Conservation (phyloP, 2,113 vertebrate species). For the Burhinus bistriatus region DNA sequence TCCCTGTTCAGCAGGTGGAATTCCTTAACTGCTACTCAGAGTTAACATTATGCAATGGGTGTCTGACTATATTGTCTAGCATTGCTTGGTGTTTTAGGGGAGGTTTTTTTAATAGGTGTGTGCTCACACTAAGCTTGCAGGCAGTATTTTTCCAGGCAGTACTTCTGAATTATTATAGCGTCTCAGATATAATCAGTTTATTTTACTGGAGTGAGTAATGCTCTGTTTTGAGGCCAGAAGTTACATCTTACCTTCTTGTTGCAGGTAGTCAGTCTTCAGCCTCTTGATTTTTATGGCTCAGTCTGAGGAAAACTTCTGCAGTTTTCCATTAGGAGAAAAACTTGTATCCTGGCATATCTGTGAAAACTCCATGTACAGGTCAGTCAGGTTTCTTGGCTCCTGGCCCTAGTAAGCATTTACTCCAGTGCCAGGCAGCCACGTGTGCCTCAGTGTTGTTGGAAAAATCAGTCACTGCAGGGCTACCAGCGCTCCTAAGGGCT, state of each 20-base stretch:
- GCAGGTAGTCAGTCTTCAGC: neutral
- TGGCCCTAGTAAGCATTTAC: neutral
- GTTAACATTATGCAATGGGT: neutral
- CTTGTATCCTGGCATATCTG: neutral
- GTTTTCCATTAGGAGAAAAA: neutral
- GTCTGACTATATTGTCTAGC: neutral
- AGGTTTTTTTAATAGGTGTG: slow-evolving; percentile 41
- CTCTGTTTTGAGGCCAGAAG: neutral
- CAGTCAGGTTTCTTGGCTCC: neutral
- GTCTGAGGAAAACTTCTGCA: neutral
- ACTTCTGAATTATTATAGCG: neutral
- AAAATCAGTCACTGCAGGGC: neutral
- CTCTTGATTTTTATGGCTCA: neutral
- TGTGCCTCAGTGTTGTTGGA: neutral
- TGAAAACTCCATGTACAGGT: neutral
- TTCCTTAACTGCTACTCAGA: neutral
- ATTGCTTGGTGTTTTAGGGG: neutral
- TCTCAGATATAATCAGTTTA: neutral
- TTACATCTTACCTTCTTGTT: neutral
- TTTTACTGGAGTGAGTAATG: neutral
- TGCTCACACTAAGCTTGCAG: slow-evolving; percentile 3
- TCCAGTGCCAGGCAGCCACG: slow-evolving; percentile 14
- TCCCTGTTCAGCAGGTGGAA: neutral
- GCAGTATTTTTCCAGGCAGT: slow-evolving; percentile 8
- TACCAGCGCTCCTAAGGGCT: neutral